Evolutionary conservation across 2,113 vertebrate species (phyloP).

Genomic region (Trogon melanurus): DNA sequence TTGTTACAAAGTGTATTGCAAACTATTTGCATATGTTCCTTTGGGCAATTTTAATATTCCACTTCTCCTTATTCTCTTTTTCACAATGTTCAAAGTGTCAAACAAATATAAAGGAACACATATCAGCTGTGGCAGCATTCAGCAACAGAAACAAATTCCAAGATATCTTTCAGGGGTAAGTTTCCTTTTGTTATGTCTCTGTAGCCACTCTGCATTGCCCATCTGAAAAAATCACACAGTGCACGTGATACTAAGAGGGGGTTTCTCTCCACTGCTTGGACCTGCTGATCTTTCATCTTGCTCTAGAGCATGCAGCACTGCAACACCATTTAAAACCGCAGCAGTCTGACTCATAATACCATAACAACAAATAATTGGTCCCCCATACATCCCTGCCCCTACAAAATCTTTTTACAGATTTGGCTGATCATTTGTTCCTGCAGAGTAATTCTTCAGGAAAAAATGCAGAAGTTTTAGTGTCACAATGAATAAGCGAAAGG

Average conservation of each 20-base stretch:
- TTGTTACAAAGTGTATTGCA: not conserved
- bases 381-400: not conserved
- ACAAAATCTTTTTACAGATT: not conserved
- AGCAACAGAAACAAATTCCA: not conserved
- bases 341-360: not conserved
- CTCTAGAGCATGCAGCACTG: not conserved
- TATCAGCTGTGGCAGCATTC: rapidly evolving
- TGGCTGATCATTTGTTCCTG: not conserved
- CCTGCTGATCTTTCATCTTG: not conserved
- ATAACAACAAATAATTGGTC: not conserved
- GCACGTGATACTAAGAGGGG: rapidly evolving
- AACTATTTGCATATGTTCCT: not conserved
- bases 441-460: not conserved
- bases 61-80: not conserved
- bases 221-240: not conserved
- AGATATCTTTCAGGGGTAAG: not conserved
- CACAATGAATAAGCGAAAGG: not conserved
- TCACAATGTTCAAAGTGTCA: not conserved
- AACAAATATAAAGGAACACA: not conserved
- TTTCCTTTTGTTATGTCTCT: not conserved
- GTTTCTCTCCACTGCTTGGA: not conserved
- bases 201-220: rapidly evolving
- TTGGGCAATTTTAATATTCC: not conserved
- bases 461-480: not conserved
- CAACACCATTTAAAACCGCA: not conserved